Evolutionary conservation across 1,140 invertebrate genomes (phyloP).

Genomic region (Sinella curviseta): DNA sequence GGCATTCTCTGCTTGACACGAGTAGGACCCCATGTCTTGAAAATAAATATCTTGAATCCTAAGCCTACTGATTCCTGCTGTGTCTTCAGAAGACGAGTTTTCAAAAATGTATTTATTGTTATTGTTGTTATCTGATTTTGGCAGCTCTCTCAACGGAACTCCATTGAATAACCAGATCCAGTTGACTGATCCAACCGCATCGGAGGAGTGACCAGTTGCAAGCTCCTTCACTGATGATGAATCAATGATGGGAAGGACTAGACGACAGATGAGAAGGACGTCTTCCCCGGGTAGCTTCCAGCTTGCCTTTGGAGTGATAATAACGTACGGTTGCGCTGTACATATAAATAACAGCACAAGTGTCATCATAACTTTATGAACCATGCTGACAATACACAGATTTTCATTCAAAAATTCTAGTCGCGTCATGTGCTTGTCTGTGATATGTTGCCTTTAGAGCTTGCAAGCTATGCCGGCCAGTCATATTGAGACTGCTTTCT

Average conservation of each 20-base stretch:
- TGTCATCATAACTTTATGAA: no score
- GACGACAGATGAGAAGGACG: constrained; percentile 9
- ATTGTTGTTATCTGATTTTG: constrained; percentile 11
- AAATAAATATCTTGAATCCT: not conserved
- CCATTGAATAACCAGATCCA: constrained; percentile 17
- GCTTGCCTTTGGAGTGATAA: not conserved
- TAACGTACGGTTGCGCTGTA: not conserved
- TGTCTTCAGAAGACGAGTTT: not conserved
- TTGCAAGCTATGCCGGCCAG: no score
- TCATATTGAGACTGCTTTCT: no score
- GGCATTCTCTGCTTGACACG: not conserved
- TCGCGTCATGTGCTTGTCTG: no score
- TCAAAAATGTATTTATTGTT: not conserved
- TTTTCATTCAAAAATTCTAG: no score
- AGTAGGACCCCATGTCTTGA: not conserved
- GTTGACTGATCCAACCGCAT: not conserved
- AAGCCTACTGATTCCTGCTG: not conserved
- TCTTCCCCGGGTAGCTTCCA: not conserved
- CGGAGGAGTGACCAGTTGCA: not conserved
- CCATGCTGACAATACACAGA: no score
- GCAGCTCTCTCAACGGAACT: not conserved
- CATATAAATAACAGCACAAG: not conserved
- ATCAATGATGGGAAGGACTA: not conserved
- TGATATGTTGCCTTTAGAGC: no score
- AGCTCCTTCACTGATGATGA: not conserved